A percentile compares a stretch with the other conserved stretches of the same genome.
These are phyloP conservation scores for Heteractis magnifica DNA, from an alignment of 92 coral and sea anemone species.

Conservation along the genomic window DNA sequence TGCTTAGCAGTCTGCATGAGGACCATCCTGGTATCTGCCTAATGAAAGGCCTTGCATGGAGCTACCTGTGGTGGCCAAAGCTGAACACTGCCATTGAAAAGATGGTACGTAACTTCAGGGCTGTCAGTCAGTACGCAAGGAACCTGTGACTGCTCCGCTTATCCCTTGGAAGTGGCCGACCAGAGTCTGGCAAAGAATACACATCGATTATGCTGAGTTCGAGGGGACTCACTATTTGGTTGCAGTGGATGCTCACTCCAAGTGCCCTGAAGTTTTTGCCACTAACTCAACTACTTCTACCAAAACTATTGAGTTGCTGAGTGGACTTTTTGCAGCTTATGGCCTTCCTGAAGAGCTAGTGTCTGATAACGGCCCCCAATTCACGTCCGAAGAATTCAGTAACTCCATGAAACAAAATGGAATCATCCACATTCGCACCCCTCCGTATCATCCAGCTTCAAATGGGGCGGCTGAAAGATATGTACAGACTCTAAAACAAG, in stretches of 20 bases:
- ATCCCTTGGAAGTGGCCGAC: constrained; percentile 65
- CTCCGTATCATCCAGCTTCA: constrained; percentile 54
- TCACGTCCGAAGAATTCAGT: constrained; percentile 34
- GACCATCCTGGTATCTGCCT: constrained; percentile 58
- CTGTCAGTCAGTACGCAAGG: constrained; percentile 43
- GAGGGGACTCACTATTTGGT: constrained; percentile 41
- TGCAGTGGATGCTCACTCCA: constrained; percentile 59
- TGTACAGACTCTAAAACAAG: constrained; percentile 49
- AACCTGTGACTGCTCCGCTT: constrained; percentile 40
- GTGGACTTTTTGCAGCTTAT: constrained; percentile 44
- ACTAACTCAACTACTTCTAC: constrained; percentile 33
- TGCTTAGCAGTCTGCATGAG: constrained; percentile 58
- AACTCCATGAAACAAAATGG: constrained; percentile 42
- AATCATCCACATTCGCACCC: constrained; percentile 29
- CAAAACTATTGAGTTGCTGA: constrained; percentile 49
- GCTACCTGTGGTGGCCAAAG: constrained; percentile 58
- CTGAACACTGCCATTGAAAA: constrained; percentile 42
- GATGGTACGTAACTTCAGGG: constrained; percentile 39
- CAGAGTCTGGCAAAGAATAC: constrained; percentile 56
- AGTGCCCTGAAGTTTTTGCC: constrained; percentile 60
- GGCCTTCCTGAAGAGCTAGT: constrained; percentile 50
- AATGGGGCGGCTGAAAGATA: constrained; percentile 45
- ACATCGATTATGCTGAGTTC: constrained; percentile 54
- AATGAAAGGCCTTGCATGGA: constrained; percentile 54
- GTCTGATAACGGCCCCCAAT: too few species aligned